These are phyloP conservation scores for Tachyglossus aculeatus DNA, from an alignment of 2,797 vertebrate species.

Conservation along the genomic window DNA sequence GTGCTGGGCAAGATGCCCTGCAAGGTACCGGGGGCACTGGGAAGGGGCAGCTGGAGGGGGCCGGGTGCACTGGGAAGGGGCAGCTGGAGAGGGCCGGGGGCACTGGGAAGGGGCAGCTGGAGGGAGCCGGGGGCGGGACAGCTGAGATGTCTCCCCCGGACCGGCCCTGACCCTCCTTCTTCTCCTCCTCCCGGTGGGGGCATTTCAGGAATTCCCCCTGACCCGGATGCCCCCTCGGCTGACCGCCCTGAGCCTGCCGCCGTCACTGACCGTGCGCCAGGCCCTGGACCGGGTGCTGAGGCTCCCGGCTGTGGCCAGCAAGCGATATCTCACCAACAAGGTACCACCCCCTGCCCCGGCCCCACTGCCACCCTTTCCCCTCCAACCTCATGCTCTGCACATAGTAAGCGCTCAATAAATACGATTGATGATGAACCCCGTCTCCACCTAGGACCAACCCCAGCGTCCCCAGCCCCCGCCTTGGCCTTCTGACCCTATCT, in stretches of 20 bases:
- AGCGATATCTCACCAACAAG: conserved; percentile 95
- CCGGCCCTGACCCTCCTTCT: too few species aligned
- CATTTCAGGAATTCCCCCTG: conserved; percentile 80
- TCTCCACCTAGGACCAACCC: background rate
- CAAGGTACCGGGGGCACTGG: conserved; percentile 83
- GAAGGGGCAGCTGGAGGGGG: too few species aligned
- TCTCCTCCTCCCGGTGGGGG: background rate
- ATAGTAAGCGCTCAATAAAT: too few species aligned
- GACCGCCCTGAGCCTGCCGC: conserved; percentile 77
- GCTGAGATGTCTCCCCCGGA: too few species aligned
- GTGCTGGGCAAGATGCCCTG: conserved; percentile 93
- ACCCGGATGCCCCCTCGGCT: conserved; percentile 55
- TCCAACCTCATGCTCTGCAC: too few species aligned
- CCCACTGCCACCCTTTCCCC: rapidly evolving
- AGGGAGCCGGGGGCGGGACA: too few species aligned
- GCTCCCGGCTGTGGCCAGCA: conserved; percentile 89
- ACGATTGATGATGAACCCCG: too few species aligned
- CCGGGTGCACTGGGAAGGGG: too few species aligned
- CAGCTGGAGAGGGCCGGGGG: too few species aligned
- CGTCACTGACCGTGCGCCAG: conserved; percentile 70
- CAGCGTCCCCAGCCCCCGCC: rapidly evolving
- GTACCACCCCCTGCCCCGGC: conserved; percentile 58
- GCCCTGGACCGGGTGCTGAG: conserved; percentile 86
- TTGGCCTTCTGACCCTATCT: rapidly evolving
- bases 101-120: too few species aligned